Evolutionary conservation across 2,113 vertebrate species (phyloP), one percentile per base, ranked within the genome.

Genomic region (Chamaea fasciata): DNA sequence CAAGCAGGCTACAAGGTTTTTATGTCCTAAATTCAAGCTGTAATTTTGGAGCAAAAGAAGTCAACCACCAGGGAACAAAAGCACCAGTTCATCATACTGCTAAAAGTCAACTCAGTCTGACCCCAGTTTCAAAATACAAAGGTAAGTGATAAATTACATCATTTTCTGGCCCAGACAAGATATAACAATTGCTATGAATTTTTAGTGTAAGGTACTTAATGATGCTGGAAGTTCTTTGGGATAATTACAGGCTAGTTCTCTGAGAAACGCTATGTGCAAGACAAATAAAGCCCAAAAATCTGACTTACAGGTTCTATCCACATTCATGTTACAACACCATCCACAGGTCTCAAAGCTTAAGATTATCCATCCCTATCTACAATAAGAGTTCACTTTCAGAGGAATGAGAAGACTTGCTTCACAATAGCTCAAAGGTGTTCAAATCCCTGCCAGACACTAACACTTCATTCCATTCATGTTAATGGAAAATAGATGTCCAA

Each of bases 401-500:
- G 60, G 52, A 93, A 49, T 49, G 37, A 85, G 90, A 88, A 85
- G 62, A 92, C 80, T 87, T 91, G 52, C 57, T 83, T 91, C 71
- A 70, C 59, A 65, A 68, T 52, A 96, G 76, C 94, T 93, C 94
- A 92, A 95, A 95, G 91, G 92, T 97, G 88, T 90, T 96, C 60
- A 96, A 96, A 95, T 94, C 88, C 88, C 92, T 92, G 41, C 87
- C 90, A 97, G 92, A 77, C 68, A 95, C 46, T 90, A 88, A 83
- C 67, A 92, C 35, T 75, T 46, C 65, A 89, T 95, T 94, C 89
- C 79, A 88, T 88, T 80, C 71, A 77, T 92, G 90, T 96, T 95
- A 97, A 95, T 95, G 90, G 92, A 90, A 95, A 96, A 94, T 95
- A 93, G 35, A 94, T 90, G 93, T 92, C 91, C 95, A 56, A 95